phyloP scores from a whole-genome alignment of 2,113 vertebrate genomes.

The Caranx ignobilis region DNA sequence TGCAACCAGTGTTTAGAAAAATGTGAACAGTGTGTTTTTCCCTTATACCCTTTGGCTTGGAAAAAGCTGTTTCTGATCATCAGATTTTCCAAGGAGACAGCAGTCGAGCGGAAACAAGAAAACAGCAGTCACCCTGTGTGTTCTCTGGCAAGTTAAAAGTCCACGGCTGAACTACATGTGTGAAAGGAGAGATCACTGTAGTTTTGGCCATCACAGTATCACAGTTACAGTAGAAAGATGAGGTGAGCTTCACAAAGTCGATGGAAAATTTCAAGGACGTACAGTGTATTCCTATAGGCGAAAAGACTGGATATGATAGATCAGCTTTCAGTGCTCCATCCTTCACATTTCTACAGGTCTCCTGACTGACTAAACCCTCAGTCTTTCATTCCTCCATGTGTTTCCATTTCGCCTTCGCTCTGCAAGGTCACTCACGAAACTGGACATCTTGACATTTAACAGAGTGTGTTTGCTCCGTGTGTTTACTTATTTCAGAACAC shows the following conservation, averaged over 20 bases:
- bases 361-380: slow-evolving; percentile 12
- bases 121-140: slow-evolving; percentile 38
- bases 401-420: slow-evolving; percentile 25
- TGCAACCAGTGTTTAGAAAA: slow-evolving; percentile 56
- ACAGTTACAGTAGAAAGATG: slow-evolving; percentile 67
- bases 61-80: slow-evolving; percentile 27
- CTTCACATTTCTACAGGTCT: slow-evolving; percentile 2
- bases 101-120: slow-evolving; percentile 47
- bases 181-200: slow-evolving; percentile 49
- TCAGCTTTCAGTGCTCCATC: slow-evolving; percentile 43
- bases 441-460: slow-evolving; percentile 39
- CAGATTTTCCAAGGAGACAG: slow-evolving; percentile 42
- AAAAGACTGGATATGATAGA: slow-evolving; percentile 57
- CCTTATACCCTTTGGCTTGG: slow-evolving; percentile 35
- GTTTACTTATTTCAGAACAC: slow-evolving; percentile 46
- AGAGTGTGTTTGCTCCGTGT: slow-evolving; percentile 35
- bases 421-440: slow-evolving; percentile 37
- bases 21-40: slow-evolving; percentile 57
- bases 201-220: slow-evolving; percentile 72
- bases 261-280: slow-evolving; percentile 46
- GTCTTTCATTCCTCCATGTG: slow-evolving; percentile 31
- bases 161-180: slow-evolving; percentile 44
- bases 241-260: slow-evolving; percentile 58
- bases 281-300: slow-evolving; percentile 39
- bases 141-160: slow-evolving; percentile 41